Conservation (phyloP, 1,140 invertebrate genomes). For the Aethina tumida region DNA sequence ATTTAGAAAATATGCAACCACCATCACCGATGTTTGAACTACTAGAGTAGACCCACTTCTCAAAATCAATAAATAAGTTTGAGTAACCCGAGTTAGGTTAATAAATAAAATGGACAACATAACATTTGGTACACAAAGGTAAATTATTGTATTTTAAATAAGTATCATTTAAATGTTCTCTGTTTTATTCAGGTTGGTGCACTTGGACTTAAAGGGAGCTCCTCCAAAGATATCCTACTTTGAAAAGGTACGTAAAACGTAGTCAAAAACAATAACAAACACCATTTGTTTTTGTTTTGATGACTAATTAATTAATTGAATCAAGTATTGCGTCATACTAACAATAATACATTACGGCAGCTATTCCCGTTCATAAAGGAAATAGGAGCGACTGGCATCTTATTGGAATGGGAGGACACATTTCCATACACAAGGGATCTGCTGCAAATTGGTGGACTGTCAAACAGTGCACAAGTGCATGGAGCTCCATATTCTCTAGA, state of each 20-base stretch:
- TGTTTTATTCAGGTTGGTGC: conserved; percentile 44
- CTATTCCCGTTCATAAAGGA: conserved; percentile 46
- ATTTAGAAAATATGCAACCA: too few species aligned
- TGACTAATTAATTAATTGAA: conserved; percentile 6
- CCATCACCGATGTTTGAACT: too few species aligned
- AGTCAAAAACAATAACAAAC: too few species aligned
- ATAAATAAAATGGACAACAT: conserved; percentile 44
- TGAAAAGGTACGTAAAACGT: conserved; percentile 46
- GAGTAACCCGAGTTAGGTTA: too few species aligned
- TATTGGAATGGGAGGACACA: conserved; percentile 90
- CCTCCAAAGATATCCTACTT: conserved; percentile 58
- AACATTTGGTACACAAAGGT: conserved; percentile 44
- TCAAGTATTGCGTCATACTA: too few species aligned
- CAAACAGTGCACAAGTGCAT: conserved; percentile 31
- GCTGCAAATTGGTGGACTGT: conserved; percentile 46
- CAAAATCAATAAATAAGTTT: too few species aligned
- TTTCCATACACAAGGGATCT: conserved; percentile 73
- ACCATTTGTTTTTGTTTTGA: too few species aligned
- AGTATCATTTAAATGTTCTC: not conserved
- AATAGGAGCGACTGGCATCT: conserved; percentile 70
- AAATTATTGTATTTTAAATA: conserved; percentile 16
- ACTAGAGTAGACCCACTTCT: too few species aligned
- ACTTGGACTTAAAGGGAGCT: conserved; percentile 69
- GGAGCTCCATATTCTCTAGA: conserved; percentile 38
- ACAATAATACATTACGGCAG: conserved; percentile 32